These are phyloP conservation scores for Melinaea marsaeus DNA, from an alignment of 2,888 invertebrate genomes.

Conservation along the genomic window DNA sequence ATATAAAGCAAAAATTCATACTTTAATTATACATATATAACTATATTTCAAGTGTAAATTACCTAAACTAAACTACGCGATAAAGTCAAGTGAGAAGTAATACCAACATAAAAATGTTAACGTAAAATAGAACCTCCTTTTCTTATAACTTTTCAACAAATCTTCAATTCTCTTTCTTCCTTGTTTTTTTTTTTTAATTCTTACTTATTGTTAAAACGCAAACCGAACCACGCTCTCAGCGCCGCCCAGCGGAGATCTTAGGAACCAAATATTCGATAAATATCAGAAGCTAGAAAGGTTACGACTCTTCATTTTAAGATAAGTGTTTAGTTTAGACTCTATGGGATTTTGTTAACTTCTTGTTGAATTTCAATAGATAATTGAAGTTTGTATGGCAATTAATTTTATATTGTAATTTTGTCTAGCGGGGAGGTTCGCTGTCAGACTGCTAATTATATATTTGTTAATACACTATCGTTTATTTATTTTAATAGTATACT, in stretches of 20 bases:
- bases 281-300: not conserved
- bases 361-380: no score
- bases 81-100: constrained; percentile 24
- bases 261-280: not conserved
- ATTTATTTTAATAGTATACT: constrained; percentile 29
- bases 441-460: no score
- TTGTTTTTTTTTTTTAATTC: constrained; percentile 31
- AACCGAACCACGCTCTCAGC: constrained; percentile 46
- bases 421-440: no score
- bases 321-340: no score
- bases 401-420: no score
- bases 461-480: no score
- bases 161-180: constrained; percentile 19
- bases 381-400: no score
- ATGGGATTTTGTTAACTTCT: no score
- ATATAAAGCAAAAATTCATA: no score
- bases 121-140: constrained; percentile 31
- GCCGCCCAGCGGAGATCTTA: constrained; percentile 53
- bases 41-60: no score
- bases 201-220: constrained; percentile 38
- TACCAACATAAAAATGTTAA: constrained; percentile 29
- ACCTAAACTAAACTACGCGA: not conserved
- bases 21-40: no score
- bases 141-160: not conserved
- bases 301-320: no score